Conservation (phyloP, 2,113 vertebrate genomes). For the Anoura caudifer region DNA sequence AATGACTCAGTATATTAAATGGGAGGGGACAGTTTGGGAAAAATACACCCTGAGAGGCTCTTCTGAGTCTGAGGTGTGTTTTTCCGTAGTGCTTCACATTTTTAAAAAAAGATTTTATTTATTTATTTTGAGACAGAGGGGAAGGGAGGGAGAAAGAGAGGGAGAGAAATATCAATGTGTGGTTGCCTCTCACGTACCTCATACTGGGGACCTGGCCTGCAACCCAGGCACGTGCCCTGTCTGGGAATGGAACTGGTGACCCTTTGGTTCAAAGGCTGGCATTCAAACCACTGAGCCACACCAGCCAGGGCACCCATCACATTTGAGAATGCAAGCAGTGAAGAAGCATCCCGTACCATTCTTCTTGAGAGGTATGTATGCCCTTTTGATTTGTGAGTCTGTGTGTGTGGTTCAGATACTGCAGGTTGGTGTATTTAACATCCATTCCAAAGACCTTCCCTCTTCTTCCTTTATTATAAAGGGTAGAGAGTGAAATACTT, state of each 20-base stretch:
- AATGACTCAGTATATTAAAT: not conserved
- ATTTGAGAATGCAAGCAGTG: not conserved
- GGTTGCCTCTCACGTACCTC: no score
- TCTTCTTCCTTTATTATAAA: not conserved
- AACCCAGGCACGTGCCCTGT: no score
- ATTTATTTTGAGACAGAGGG: no score
- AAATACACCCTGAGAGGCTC: not conserved
- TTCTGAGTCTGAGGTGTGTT: not conserved
- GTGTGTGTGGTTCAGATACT: not conserved
- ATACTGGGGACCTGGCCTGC: no score
- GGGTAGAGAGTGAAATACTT: not conserved
- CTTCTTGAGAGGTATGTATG: not conserved
- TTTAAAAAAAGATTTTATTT: no score
- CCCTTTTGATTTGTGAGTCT: not conserved
- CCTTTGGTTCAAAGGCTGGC: no score
- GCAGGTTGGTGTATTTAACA: not conserved
- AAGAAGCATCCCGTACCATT: not conserved
- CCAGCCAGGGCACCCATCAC: not conserved
- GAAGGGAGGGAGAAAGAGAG: no score
- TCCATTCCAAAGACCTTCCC: not conserved
- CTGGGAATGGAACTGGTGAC: no score
- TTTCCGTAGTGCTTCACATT: conserved; percentile 7
- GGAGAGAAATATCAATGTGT: no score
- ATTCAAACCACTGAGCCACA: no score
- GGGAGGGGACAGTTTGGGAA: not conserved